Percentiles rank a stretch among this genome's conserved stretches.
phyloP scores from a whole-genome alignment of 92 coral and sea anemone genomes.

The Virgularia gustaviana region DNA sequence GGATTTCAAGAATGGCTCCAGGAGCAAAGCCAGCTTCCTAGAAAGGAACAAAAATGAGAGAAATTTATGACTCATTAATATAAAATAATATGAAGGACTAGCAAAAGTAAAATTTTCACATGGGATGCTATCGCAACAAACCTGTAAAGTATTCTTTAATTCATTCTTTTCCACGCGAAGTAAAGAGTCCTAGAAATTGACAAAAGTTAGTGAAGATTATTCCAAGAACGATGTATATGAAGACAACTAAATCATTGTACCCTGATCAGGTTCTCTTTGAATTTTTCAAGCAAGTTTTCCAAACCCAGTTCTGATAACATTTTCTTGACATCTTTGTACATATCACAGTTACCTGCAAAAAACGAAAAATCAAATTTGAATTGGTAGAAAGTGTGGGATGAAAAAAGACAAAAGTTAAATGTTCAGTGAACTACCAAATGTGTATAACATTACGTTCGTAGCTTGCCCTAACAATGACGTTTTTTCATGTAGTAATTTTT shows the following conservation, averaged over 20 bases:
- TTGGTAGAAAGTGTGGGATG: background rate
- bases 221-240: background rate
- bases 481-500: too few relatives aligned
- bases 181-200: slow-evolving; percentile 65
- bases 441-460: too few relatives aligned
- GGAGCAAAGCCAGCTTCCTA: slow-evolving; percentile 96
- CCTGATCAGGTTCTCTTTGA: slow-evolving; percentile 84
- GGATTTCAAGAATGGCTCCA: slow-evolving; percentile 86
- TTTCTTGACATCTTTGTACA: slow-evolving; percentile 61
- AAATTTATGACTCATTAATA: background rate
- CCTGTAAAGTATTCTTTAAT: slow-evolving; percentile 81
- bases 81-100: background rate
- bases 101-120: background rate
- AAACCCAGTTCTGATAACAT: slow-evolving; percentile 74
- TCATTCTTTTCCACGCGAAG: slow-evolving; percentile 74
- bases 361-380: background rate
- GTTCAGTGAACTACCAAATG: too few relatives aligned
- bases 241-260: slow-evolving; percentile 21
- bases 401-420: too few relatives aligned
- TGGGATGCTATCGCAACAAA: slow-evolving; percentile 3
- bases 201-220: background rate
- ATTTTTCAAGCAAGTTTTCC: slow-evolving; percentile 65
- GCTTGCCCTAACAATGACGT: too few relatives aligned
- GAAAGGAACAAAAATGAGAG: background rate
- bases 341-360: slow-evolving; percentile 61